Percentiles rank a stretch among this genome's conserved stretches.
Conservation (phyloP, 2,888 invertebrate species). For the Flexamia atlantica region DNA sequence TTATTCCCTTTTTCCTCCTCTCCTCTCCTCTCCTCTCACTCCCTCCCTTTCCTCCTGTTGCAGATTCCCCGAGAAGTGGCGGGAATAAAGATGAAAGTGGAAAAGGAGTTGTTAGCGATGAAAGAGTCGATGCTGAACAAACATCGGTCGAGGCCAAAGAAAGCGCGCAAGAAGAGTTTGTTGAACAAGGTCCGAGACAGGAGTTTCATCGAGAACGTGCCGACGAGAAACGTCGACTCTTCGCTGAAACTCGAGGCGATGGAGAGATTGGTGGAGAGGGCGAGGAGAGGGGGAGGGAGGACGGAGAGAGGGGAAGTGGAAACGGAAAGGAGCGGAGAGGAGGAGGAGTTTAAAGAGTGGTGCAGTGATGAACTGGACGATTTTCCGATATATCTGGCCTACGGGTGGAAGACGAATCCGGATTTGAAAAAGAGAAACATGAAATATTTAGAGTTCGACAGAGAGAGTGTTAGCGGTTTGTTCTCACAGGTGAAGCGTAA, state of each 20-base stretch:
- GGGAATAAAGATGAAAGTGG: neutral
- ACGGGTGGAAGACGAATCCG: neutral
- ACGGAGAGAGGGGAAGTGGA: neutral
- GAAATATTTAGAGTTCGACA: too few species aligned
- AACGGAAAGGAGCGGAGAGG: neutral
- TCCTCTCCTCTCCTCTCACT: neutral
- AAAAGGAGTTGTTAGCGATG: neutral
- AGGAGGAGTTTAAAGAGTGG: neutral
- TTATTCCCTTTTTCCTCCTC: neutral
- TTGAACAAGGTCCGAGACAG: neutral
- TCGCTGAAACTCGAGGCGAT: neutral
- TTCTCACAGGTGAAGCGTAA: too few species aligned
- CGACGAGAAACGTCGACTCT: neutral
- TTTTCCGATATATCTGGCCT: neutral
- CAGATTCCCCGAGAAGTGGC: neutral
- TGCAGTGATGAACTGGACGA: neutral
- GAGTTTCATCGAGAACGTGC: neutral
- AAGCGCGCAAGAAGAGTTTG: neutral
- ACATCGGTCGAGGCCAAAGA: neutral
- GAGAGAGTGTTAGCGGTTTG: too few species aligned
- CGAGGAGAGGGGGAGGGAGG: neutral
- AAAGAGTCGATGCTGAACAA: neutral
- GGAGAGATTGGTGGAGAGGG: neutral
- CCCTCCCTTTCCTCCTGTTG: neutral
- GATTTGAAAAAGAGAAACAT: neutral